Conservation (phyloP, 23 tunicate genomes). For the Trididemnum clinides region DNA sequence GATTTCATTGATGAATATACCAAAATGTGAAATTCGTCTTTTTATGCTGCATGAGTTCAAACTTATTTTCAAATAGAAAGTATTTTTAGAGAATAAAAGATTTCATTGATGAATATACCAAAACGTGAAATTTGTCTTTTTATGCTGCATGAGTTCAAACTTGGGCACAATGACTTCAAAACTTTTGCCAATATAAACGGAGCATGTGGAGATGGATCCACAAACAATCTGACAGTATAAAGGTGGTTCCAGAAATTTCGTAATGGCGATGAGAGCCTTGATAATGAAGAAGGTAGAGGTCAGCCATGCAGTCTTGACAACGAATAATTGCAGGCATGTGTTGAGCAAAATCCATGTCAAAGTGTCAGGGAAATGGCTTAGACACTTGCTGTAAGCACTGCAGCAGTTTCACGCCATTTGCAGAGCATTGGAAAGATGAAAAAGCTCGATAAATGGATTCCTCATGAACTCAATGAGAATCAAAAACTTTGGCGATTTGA, state of each 20-base stretch:
- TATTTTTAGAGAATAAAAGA: too few species aligned
- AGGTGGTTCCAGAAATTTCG: background rate
- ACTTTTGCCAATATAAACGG: too few species aligned
- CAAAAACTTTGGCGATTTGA: too few species aligned
- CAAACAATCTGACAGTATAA: background rate
- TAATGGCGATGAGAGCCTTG: background rate
- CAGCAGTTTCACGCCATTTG: background rate
- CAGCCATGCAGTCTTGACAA: too few species aligned
- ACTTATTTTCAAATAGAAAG: too few species aligned
- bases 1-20: too few species aligned
- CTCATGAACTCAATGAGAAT: too few species aligned
- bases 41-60: too few species aligned
- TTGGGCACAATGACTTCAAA: background rate
- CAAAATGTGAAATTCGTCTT: too few species aligned
- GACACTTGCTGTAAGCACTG: background rate
- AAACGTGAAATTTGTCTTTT: background rate
- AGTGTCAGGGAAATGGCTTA: background rate
- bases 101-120: too few species aligned
- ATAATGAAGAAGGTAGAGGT: background rate
- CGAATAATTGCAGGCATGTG: background rate
- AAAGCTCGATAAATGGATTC: background rate
- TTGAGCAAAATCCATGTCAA: background rate
- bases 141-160: background rate
- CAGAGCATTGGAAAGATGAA: background rate
- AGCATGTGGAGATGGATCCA: background rate